Base-by-base conservation (phyloP, 1,140 invertebrate species). In the Drosophila murphyi region DNA sequence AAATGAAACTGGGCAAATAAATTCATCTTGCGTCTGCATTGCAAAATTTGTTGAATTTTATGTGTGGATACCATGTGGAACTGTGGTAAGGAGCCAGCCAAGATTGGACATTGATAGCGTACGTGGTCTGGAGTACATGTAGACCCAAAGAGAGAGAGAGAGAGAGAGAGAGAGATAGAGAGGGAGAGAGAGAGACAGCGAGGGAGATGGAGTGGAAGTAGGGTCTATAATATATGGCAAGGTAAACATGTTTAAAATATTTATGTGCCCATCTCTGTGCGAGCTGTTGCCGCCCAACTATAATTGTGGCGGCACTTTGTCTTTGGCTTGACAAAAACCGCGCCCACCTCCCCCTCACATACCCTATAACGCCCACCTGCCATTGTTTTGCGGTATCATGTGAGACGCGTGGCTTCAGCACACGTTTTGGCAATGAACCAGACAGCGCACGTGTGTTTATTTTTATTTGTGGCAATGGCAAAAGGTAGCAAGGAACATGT, bases 51-150 rank as follows among this genome's bases (percentile, higher is more conserved):
- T 71, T 63, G 74, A 52, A 54, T 56, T 28, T 56, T 41, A 28
- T 39, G 54, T 39, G 3, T 41, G 54, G 37, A n/a, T n/a, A 56
- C 39, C 35, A 32, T 31, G 29, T n/a, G 28, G 10, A 52, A 45
- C 28, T 43, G 60, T 12, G 34, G 55, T 39, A 72, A 57, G 50
- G 32, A 73, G 63, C 63, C 50, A 54, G 37, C 37, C 65, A 65
- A 83, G 72, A 83, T 79, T 83, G 80, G 80, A 79, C 80, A 83
- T 83, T 83, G 80, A 83, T 83, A 83, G 80, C 80, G 72, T 76
- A 82, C 76, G 80, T 83, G 80, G 80, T 76, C 80, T 79, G 80
- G 56, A 78, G 62, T 73, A 65, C 51, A 60, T 68, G 54, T n/a
- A 39, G 10, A 39, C 6, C 37, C 34, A 31, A 10, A 10, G 7